Base-by-base conservation (phyloP, 1,140 invertebrate genomes). In the Lepidostoma basale region DNA sequence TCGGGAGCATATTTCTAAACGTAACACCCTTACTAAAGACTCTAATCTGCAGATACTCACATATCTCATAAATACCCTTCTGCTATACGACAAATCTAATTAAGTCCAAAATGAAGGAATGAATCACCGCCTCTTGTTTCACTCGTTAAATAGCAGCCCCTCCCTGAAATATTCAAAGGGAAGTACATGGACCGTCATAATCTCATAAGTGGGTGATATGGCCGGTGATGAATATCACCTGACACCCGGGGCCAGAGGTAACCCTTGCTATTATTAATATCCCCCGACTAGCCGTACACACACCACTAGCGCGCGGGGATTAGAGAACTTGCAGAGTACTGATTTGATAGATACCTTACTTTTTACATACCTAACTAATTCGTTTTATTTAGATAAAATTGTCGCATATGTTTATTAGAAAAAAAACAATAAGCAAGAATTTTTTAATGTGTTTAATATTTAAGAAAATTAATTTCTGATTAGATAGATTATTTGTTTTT, bases 231-330 rank as follows among this genome's bases (percentile, higher is more conserved):
- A 68, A 68, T 62, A 60, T 36, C 36, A 62, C 67, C 67, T 54
- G 67, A 62, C 67, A 54, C 56, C 42, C 9, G 22, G 23, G 39
- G 39, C 23, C 56, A 45, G 33, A 60, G 65, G 65, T 63, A 62
- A 68, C 67, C 67, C 67, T 54, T 40, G 67, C 44, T 62, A 52
- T 62, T 68, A 68, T 52, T 62, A 68, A 68, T 60, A 67, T 49
- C 58, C 47, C 60, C 42, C 26, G n/a, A n/a, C n/a, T n/a, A n/a
- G n/a, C n/a, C n/a, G n/a, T n/a, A n/a, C n/a, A n/a, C n/a, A n/a
- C n/a, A n/a, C n/a, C n/a, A n/a, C n/a, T n/a, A n/a, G n/a, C n/a
- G n/a, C n/a, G n/a, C n/a, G n/a, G n/a, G n/a, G n/a, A n/a, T n/a
- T n/a, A n/a, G n/a, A n/a, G n/a, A n/a, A n/a, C n/a, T n/a, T n/a